These are phyloP conservation scores for Drosophila nr. perissopoda DNA, from an alignment of 2,888 invertebrate genomes.

Conservation along the genomic window DNA sequence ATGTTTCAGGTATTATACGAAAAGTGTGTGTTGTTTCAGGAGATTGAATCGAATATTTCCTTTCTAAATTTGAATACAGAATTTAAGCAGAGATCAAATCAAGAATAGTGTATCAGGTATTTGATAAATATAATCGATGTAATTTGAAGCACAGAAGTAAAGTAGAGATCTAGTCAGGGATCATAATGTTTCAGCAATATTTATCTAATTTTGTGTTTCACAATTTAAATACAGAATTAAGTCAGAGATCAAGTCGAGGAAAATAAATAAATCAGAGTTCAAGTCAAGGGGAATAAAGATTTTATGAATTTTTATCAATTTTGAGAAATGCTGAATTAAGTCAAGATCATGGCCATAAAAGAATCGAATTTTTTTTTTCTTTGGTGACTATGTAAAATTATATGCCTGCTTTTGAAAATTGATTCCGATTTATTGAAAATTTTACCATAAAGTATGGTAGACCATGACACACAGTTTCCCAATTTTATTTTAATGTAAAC, in stretches of 20 bases:
- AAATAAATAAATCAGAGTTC: not conserved
- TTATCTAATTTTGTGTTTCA: not conserved
- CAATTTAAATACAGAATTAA: not conserved
- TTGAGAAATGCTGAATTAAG: not conserved
- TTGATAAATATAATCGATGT: not conserved
- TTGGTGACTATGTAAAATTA: not conserved
- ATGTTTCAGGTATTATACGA: not conserved
- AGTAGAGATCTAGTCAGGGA: no score
- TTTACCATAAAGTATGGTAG: not conserved
- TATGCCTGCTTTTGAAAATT: not conserved
- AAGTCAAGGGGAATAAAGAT: not conserved
- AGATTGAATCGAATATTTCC: not conserved
- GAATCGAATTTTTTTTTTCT: not conserved
- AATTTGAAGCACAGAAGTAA: not conserved
- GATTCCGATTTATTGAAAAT: not conserved
- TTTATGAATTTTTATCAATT: not conserved
- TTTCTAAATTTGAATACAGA: not conserved
- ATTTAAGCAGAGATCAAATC: not conserved
- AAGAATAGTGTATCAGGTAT: not conserved
- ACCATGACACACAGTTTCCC: not conserved
- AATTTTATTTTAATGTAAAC: not conserved
- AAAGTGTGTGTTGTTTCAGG: not conserved
- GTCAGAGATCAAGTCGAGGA: not conserved
- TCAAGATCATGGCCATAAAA: not conserved
- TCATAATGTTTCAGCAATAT: not conserved